Evolutionary conservation across 2,113 vertebrate genomes (phyloP).

Genomic region (Hemiprocne comata): DNA sequence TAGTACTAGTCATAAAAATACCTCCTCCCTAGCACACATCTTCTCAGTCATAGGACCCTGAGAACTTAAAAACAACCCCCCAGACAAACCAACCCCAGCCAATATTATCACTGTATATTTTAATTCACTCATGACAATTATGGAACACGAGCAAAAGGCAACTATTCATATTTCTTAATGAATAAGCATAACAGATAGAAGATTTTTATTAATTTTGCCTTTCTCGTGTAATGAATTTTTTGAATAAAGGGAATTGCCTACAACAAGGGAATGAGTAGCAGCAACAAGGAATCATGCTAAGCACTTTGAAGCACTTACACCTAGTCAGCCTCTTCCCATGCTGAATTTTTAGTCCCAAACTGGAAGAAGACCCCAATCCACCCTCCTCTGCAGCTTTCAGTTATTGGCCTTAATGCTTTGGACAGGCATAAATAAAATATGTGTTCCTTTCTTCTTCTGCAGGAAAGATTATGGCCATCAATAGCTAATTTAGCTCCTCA

Average conservation of each 20-base stretch:
- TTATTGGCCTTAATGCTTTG: not conserved
- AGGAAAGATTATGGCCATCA: not conserved
- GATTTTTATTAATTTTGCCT: constrained; percentile 3
- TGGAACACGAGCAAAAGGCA: not conserved
- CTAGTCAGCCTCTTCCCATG: not conserved
- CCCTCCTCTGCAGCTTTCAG: not conserved
- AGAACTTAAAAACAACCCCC: not conserved
- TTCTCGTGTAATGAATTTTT: constrained; percentile 21
- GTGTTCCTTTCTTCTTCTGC: not conserved
- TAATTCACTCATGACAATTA: not conserved
- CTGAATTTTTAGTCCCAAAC: not conserved
- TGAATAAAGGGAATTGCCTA: constrained; percentile 17
- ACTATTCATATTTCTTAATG: constrained; percentile 11
- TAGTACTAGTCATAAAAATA: not conserved
- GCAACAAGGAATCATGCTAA: not conserved
- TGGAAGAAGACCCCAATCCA: not conserved
- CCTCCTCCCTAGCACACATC: not conserved
- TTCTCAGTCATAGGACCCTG: not conserved
- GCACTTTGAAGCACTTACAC: not conserved
- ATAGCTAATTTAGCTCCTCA: not conserved
- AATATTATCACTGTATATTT: not conserved
- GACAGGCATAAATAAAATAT: not conserved
- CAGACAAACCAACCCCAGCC: not conserved
- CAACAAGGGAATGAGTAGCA: not conserved
- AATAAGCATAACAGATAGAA: not conserved